Evolutionary conservation across 2,888 invertebrate species (phyloP).

Genomic region (Eledone cirrhosa): DNA sequence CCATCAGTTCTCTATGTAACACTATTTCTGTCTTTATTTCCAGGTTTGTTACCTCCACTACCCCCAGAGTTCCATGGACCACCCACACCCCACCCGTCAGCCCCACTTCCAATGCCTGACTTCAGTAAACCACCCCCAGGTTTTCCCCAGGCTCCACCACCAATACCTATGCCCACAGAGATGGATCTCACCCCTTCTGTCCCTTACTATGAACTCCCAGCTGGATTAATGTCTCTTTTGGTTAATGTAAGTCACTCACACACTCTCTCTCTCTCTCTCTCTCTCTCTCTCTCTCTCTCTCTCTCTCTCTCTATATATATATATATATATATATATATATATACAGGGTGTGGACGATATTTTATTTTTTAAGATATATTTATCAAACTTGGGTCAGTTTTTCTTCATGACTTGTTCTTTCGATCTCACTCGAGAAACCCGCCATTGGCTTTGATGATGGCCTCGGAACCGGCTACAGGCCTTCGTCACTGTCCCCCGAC

Average conservation of each 20-base stretch:
- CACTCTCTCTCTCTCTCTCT: no score
- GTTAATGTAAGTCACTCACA: slow-evolving; percentile 76
- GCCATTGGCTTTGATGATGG: no score
- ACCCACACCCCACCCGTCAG: slow-evolving; percentile 23
- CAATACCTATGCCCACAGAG: slow-evolving; percentile 45
- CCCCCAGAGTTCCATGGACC: slow-evolving; percentile 60
- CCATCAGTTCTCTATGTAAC: not conserved
- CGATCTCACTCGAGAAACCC: no score
- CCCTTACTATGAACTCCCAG: slow-evolving; percentile 96
- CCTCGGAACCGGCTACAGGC: no score
- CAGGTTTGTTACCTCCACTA: slow-evolving; percentile 65
- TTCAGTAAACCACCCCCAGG: slow-evolving; percentile 62
- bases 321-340: no score
- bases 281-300: no score
- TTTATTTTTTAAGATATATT: no score
- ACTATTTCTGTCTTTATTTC: slow-evolving; percentile 42
- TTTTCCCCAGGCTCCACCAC: slow-evolving; percentile 47
- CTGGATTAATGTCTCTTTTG: slow-evolving; percentile 96
- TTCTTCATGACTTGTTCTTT: no score
- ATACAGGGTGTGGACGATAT: no score
- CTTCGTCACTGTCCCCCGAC: no score
- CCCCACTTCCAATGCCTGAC: slow-evolving; percentile 46
- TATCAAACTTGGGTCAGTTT: no score
- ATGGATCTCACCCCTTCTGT: slow-evolving; percentile 79
- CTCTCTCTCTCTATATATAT: no score